Base-by-base conservation (phyloP, 1,140 invertebrate species). In the Drosophila hydei region DNA sequence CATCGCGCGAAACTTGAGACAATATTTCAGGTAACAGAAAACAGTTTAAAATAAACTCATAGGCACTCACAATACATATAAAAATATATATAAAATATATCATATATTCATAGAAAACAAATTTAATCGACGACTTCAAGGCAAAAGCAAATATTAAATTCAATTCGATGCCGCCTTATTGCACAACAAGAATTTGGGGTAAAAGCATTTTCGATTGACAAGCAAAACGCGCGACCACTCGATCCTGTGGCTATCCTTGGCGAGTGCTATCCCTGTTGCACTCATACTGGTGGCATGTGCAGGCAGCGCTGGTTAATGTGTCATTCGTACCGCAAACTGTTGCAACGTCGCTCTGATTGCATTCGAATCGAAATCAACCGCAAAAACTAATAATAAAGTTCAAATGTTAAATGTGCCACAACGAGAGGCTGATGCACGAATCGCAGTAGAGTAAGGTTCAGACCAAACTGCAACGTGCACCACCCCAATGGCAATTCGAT, bases 351-450 rank as follows among this genome's bases (percentile, higher is more conserved):
- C 42, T 68, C 48, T 42, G 54, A 75, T 75, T 64, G 43, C 68
- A 76, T 51, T 70, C 48, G 58, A 69, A 77, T 77, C 63, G 61
- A 64, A 68, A 60, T 75, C 56, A 77, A 85, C 79, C 81, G 67
- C 81, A 85, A 76, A 85, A 87, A 84, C 84, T 77, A 84, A 80
- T 64, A 79, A 79, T 54, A 80, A 75, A 79, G 72, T 74, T 71
- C 65, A 69, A 68, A 79, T 65, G 48, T 47, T 65, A 48, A 77
- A 69, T 56, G 62, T 16, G 42, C 6, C 50, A 21, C 3, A 19
- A 33, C 16, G 19, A 30, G 27, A 42, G 27, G 52, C 11, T 8
- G 33, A 18, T 14, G 18, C 25, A n/a, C n/a, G n/a, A n/a, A 30
- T 30, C 27, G 27, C n/a, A n/a, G 27, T 8, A 30, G 27, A 4